A percentile compares a stretch with the other conserved stretches of the same genome.
Conservation (phyloP, 2,113 vertebrate genomes). For the Centrocercus urophasianus region DNA sequence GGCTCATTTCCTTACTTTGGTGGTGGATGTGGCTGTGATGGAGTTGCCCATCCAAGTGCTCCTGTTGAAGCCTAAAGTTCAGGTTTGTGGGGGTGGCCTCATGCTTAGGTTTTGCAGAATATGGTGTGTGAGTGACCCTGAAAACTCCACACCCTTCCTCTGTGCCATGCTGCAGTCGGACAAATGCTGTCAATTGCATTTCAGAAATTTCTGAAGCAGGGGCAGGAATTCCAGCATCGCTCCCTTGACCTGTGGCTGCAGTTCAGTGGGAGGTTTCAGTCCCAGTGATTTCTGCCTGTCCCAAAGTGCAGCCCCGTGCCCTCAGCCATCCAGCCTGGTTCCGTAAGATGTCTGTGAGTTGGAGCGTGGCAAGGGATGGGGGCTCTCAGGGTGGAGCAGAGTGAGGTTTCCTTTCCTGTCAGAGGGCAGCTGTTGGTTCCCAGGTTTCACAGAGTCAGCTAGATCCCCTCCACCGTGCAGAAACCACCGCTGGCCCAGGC, state of each 20-base stretch:
- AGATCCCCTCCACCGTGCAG: not conserved
- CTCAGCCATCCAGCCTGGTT: not conserved
- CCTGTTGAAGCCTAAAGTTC: not conserved
- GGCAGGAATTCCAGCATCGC: not conserved
- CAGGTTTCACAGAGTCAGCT: not conserved
- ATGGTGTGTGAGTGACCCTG: not conserved
- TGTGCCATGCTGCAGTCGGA: not conserved
- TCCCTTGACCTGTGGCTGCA: not conserved
- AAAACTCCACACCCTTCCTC: not conserved
- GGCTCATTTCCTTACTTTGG: not conserved
- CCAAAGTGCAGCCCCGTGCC: not conserved
- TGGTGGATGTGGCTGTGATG: not conserved
- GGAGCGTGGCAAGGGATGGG: not conserved
- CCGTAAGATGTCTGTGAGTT: not conserved
- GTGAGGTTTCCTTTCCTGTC: not conserved
- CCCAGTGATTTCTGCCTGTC: not conserved
- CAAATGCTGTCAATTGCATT: not conserved
- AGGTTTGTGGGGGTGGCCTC: not conserved
- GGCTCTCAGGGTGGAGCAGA: not conserved
- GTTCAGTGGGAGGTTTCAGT: not conserved
- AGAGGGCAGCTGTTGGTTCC: not conserved
- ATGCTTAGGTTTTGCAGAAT: not conserved
- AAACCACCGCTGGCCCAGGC: not conserved
- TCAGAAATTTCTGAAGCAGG: not conserved
- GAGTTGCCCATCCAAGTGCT: accelerated